phyloP scores from a whole-genome alignment of 1,140 invertebrate species.

The Solenopsis fugax region DNA sequence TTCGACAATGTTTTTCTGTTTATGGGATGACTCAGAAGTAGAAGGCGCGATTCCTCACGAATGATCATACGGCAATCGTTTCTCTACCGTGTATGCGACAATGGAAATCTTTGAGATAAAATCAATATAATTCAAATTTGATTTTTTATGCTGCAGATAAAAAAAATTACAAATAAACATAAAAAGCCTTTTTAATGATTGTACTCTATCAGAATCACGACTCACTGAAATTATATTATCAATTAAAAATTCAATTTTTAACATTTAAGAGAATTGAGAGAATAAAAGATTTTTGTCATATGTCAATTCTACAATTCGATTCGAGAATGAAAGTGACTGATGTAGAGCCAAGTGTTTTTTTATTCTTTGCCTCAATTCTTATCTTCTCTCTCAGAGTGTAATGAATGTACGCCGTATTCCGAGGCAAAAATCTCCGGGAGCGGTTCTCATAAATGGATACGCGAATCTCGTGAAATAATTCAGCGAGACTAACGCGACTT shows the following conservation, averaged over 20 bases:
- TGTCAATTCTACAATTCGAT: neutral
- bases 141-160: neutral
- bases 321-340: conserved; percentile 6
- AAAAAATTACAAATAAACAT: neutral
- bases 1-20: conserved; percentile 5
- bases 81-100: neutral
- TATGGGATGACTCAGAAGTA: neutral
- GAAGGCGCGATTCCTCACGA: neutral
- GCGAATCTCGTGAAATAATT: conserved; percentile 62
- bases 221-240: neutral
- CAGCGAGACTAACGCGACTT: conserved; percentile 57
- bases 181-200: neutral
- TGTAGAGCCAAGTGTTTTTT: neutral
- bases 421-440: conserved; percentile 54
- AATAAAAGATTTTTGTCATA: neutral
- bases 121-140: neutral
- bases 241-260: neutral
- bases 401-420: conserved; percentile 41
- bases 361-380: conserved; percentile 10
- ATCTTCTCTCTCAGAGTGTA: neutral
- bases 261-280: neutral
- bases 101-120: neutral
- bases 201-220: neutral
- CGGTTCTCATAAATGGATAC: conserved; percentile 52
- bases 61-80: neutral